Conservation (phyloP, 92 coral and sea anemone species). For the Heteractis magnifica region DNA sequence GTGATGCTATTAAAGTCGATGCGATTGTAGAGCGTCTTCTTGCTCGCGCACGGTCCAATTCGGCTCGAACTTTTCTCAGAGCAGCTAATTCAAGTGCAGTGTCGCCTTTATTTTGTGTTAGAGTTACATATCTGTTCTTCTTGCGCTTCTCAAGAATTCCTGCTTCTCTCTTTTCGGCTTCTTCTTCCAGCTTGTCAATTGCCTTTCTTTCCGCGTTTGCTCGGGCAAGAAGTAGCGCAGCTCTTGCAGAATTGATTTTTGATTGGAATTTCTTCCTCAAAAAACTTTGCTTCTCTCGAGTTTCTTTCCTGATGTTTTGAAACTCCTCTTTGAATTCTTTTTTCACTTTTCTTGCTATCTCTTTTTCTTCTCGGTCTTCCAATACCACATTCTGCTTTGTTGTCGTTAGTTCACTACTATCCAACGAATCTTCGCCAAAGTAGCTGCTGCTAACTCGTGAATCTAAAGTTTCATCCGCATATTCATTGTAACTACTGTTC, state of each 20-base stretch:
- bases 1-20: conserved; percentile 23
- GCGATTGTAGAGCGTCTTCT: conserved; percentile 51
- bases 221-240: conserved; percentile 55
- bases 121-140: conserved; percentile 35
- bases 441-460: conserved; percentile 1
- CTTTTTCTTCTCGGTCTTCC: conserved; percentile 57
- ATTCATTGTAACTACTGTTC: not conserved
- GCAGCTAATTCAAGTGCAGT: conserved; percentile 57
- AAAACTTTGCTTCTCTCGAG: conserved; percentile 51
- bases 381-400: conserved; percentile 23
- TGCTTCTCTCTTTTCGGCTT: conserved; percentile 67
- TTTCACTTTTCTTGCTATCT: conserved; percentile 59
- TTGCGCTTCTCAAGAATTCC: conserved; percentile 56
- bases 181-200: conserved; percentile 55
- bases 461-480: conserved; percentile 8
- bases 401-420: not conserved
- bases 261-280: conserved; percentile 57
- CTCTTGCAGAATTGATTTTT: conserved; percentile 50
- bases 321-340: conserved; percentile 75
- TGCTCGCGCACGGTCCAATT: conserved; percentile 77
- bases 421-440: not conserved
- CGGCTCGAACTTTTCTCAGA: conserved; percentile 71
- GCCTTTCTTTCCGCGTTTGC: conserved; percentile 67
- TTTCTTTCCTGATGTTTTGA: conserved; percentile 49
- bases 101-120: not conserved